A percentile compares a stretch with the other conserved stretches of the same genome.
These are phyloP conservation scores for Cnemophilus loriae DNA, from an alignment of 2,113 vertebrate species.

Conservation along the genomic window DNA sequence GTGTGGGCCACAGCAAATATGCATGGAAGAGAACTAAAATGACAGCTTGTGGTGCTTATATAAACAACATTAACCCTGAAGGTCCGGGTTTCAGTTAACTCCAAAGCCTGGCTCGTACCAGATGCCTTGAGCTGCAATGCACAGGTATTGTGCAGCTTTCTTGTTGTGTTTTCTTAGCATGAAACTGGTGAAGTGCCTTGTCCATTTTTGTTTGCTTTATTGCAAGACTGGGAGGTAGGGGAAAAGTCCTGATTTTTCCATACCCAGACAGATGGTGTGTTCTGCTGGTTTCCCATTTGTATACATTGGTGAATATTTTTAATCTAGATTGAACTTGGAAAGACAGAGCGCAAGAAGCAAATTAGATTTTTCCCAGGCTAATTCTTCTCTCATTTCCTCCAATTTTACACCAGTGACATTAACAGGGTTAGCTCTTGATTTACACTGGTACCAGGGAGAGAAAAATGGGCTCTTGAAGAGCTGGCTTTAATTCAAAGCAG, in stretches of 20 bases:
- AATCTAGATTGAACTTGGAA: neutral
- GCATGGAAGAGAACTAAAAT: neutral
- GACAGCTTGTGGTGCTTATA: neutral
- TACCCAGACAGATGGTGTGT: neutral
- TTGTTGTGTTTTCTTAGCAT: neutral
- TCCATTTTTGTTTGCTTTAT: neutral
- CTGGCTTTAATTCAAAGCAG: slow-evolving; percentile 31
- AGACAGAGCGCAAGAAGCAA: neutral
- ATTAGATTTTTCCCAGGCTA: slow-evolving; percentile 28
- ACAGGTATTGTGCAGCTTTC: neutral
- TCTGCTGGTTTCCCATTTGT: neutral
- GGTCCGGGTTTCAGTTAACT: neutral
- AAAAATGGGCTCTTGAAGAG: neutral
- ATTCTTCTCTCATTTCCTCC: slow-evolving; percentile 50
- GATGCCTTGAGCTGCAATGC: neutral
- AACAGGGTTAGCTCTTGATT: slow-evolving; percentile 25
- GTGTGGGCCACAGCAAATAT: neutral
- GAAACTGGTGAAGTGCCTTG: neutral
- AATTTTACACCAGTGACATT: slow-evolving; percentile 16
- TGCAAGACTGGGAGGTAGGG: neutral
- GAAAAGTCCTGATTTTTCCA: neutral
- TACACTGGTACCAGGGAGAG: neutral
- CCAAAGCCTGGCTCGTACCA: neutral
- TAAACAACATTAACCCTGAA: slow-evolving; percentile 30
- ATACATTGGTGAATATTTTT: neutral